These are phyloP conservation scores for Phenganax marumi DNA, from an alignment of 92 coral and sea anemone genomes.

Conservation along the genomic window DNA sequence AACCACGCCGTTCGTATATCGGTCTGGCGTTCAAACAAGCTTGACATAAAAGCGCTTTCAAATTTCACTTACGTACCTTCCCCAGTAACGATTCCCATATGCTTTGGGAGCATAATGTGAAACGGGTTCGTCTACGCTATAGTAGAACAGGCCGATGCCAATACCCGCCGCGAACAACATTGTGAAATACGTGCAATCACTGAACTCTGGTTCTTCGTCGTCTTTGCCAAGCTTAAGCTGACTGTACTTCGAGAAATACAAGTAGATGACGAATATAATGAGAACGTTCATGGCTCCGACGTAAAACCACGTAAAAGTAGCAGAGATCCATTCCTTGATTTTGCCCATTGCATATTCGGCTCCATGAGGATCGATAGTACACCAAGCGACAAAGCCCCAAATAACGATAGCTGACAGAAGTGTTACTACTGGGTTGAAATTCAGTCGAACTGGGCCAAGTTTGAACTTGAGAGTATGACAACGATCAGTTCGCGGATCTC, in stretches of 20 bases:
- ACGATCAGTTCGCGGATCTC: constrained; percentile 12
- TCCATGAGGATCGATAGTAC: constrained; percentile 41
- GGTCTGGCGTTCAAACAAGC: not conserved
- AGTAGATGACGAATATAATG: constrained; percentile 32
- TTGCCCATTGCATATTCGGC: constrained; percentile 48
- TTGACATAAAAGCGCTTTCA: not conserved
- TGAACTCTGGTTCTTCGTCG: constrained; percentile 43
- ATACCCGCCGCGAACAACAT: constrained; percentile 54
- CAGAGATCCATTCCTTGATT: constrained; percentile 67
- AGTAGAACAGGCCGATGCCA: constrained; percentile 51
- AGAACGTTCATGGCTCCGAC: constrained; percentile 21
- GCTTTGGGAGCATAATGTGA: constrained; percentile 33
- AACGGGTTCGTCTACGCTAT: constrained; percentile 45
- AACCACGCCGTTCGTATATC: not conserved
- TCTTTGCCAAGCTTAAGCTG: constrained; percentile 38
- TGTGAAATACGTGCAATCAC: constrained; percentile 39
- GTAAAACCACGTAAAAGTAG: constrained; percentile 74
- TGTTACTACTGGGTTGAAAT: constrained; percentile 76
- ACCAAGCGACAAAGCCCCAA: constrained; percentile 70
- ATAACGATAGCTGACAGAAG: constrained; percentile 63
- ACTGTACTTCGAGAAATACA: constrained; percentile 48
- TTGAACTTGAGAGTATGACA: constrained; percentile 40
- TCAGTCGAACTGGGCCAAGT: constrained; percentile 44
- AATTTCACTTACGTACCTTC: constrained; percentile 18
- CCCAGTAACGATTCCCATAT: constrained; percentile 35